These are phyloP conservation scores for Elephantulus edwardii DNA, from an alignment of 2,113 vertebrate species.

Conservation along the genomic window DNA sequence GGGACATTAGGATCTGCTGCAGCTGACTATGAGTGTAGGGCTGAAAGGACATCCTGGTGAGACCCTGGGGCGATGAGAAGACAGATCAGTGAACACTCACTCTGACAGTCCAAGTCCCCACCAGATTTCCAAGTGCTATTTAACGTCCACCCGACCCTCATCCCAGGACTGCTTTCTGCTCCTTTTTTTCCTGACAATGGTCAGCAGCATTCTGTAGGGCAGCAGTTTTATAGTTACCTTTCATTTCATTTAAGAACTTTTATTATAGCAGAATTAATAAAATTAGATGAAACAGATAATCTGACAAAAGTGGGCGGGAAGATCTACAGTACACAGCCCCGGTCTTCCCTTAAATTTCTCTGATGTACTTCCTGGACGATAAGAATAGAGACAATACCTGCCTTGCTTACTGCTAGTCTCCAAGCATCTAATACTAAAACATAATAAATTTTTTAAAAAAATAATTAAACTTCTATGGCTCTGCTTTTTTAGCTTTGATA, in stretches of 20 bases:
- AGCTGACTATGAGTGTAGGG: conserved; percentile 96
- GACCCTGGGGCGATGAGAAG: conserved; percentile 84
- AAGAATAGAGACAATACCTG: rapidly evolving
- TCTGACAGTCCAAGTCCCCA: not conserved
- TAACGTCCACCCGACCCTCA: not conserved
- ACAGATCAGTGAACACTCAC: not conserved
- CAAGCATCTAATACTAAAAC: not conserved
- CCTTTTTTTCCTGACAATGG: not conserved
- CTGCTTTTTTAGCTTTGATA: not conserved
- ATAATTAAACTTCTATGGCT: conserved; percentile 19
- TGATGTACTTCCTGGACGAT: not conserved
- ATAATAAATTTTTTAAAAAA: not conserved
- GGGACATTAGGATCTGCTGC: conserved; percentile 93
- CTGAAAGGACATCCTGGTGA: conserved; percentile 98
- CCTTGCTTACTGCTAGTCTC: not conserved
- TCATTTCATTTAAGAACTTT: not conserved
- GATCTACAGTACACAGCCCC: not conserved
- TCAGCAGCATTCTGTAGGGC: too few species aligned
- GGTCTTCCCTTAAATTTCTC: not conserved
- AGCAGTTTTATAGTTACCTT: not conserved
- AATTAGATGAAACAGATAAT: not conserved
- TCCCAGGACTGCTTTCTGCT: not conserved
- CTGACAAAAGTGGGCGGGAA: not conserved
- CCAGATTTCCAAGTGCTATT: not conserved
- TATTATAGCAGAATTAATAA: not conserved